Base-by-base conservation (phyloP, 2,888 invertebrate species). In the Gymnocheta viridis region DNA sequence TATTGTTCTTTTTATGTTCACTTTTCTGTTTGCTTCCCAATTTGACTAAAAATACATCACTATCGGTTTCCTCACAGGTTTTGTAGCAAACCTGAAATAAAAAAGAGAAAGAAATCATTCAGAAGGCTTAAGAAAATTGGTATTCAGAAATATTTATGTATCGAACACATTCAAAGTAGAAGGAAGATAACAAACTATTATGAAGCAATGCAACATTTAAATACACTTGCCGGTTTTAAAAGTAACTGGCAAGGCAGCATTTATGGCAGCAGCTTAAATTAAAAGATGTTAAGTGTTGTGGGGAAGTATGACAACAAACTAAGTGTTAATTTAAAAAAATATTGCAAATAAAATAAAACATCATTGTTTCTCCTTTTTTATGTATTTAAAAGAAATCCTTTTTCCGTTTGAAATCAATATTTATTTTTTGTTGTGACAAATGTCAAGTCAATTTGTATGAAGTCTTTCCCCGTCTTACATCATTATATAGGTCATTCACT, bases 11-110 rank as follows among this genome's bases (percentile, higher is more conserved):
- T 91, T 96, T 96, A 82, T 94, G 94, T 54, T 94, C 94, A 0
- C 95, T 94, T 38, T 95, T 95, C 0, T 94, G 94, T 88, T 96
- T 96, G 88, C 96, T 96, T 1, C 96, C 96, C 77, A 96, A 95
- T 87, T 95, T 94, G 60, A 96, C 91, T 4, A 96, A 92, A 86
- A 96, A 96, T 0, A 95, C 93, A 87, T 96, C 96, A 87, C 95
- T 95, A 67, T 95, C 94, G 0, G 95, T 94, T 87, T 96, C 95
- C 0, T 94, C 89, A 82, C 89, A 91, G 12, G 91, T 90, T 83
- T 90, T 90, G 79, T 91, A 91, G 74, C 92, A 92, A 19, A 92
- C 89, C 91, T 91, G 78, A 10, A 56, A 79, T 27, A 41, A 51
- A 12, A 44, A 73, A 70, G 51, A 74, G 54, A 64, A 73, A 56